Evolutionary conservation across 2,888 invertebrate species (phyloP).

Genomic region (Petrophora chlorosata): DNA sequence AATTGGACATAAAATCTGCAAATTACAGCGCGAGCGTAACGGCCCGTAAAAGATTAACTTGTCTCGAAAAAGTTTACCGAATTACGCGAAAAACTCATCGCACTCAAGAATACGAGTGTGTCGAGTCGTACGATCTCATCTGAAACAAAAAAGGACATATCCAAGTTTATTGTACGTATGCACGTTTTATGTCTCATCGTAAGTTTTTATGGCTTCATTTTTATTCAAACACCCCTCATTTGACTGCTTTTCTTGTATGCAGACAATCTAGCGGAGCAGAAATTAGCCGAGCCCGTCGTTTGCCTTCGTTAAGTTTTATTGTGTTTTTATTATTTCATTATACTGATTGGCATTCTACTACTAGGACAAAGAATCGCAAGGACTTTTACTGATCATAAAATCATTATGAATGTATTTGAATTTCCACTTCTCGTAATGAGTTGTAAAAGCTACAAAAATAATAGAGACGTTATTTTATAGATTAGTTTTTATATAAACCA

Average conservation of each 20-base stretch:
- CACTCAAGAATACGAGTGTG: conserved; percentile 24
- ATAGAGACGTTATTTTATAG: too few relatives aligned
- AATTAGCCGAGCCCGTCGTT: conserved; percentile 28
- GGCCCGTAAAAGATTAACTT: conserved; percentile 30
- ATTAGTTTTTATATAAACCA: too few relatives aligned
- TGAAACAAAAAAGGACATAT: conserved; percentile 34
- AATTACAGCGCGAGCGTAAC: conserved; percentile 32
- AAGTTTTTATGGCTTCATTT: conserved; percentile 48
- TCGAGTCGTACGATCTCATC: conserved; percentile 13
- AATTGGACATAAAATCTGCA: conserved; percentile 29
- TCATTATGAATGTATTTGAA: too few relatives aligned
- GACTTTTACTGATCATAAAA: too few relatives aligned
- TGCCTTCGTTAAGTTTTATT: conserved; percentile 22
- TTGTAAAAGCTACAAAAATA: too few relatives aligned
- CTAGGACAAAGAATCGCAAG: neutral
- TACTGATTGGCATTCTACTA: conserved; percentile 14
- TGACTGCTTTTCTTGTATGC: conserved; percentile 26
- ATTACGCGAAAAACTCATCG: conserved; percentile 33
- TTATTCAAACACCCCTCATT: conserved; percentile 40
- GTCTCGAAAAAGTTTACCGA: conserved; percentile 24
- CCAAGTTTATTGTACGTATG: conserved; percentile 40
- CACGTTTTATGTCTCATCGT: conserved; percentile 46
- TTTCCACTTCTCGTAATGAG: too few relatives aligned
- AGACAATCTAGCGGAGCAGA: conserved; percentile 27
- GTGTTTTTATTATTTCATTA: conserved; percentile 24